A percentile compares a stretch with the other conserved stretches of the same genome.
These are phyloP conservation scores for Aricia artaxerxes DNA, from an alignment of 2,888 invertebrate genomes.

Conservation along the genomic window DNA sequence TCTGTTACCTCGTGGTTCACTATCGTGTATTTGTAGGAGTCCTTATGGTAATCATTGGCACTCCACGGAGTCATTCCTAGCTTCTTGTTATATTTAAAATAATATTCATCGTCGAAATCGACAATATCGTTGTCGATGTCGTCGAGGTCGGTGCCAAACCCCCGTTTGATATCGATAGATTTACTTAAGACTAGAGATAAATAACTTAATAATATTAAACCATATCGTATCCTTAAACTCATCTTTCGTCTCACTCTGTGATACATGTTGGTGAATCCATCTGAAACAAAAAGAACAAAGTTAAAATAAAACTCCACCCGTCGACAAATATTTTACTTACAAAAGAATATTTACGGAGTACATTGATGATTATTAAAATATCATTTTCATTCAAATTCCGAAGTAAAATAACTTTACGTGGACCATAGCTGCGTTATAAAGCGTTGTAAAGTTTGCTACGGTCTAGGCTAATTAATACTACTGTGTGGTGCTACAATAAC, in stretches of 20 bases:
- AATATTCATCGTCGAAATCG: slow-evolving; percentile 68
- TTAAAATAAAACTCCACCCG: too few species aligned
- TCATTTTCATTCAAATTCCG: not conserved
- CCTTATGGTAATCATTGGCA: slow-evolving; percentile 56
- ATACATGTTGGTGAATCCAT: slow-evolving; percentile 62
- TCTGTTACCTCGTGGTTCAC: slow-evolving; percentile 49
- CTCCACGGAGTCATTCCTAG: slow-evolving; percentile 60
- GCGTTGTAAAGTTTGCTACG: not conserved
- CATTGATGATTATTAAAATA: too few species aligned
- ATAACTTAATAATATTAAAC: slow-evolving; percentile 56
- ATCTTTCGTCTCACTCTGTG: slow-evolving; percentile 67
- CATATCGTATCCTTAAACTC: slow-evolving; percentile 53
- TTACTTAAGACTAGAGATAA: slow-evolving; percentile 49
- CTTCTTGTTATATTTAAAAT: slow-evolving; percentile 62
- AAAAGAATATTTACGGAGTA: too few species aligned
- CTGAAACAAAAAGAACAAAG: slow-evolving; percentile 55
- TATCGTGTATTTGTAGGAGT: slow-evolving; percentile 64
- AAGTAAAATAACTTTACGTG: not conserved
- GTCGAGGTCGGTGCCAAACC: slow-evolving; percentile 46
- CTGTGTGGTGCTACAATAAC: not conserved
- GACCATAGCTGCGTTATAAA: not conserved
- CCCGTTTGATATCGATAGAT: slow-evolving; percentile 51
- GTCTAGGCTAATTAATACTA: not conserved
- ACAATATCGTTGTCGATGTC: slow-evolving; percentile 68
- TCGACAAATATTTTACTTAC: too few species aligned